phyloP scores from a whole-genome alignment of 2,113 vertebrate species.

The Tachycineta bicolor region DNA sequence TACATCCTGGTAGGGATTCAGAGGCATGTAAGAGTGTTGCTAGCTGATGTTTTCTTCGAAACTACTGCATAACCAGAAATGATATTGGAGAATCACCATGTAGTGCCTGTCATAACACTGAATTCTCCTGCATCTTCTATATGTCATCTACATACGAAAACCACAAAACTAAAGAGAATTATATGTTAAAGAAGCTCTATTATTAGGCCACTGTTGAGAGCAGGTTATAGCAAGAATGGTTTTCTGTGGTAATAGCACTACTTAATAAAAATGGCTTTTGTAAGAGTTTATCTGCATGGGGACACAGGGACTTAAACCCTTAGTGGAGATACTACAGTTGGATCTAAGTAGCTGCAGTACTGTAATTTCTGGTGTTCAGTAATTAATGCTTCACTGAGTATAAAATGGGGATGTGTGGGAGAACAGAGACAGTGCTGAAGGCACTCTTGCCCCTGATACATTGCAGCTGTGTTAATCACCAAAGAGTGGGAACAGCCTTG shows the following conservation, averaged over 20 bases:
- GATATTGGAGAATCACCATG: neutral
- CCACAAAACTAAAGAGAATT: neutral
- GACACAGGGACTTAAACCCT: neutral
- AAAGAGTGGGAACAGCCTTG: too few relatives aligned
- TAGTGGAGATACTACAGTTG: neutral
- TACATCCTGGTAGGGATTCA: neutral
- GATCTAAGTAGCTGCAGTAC: neutral
- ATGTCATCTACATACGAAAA: neutral
- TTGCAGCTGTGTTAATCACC: too few relatives aligned
- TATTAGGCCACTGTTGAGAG: neutral
- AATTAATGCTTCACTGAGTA: neutral
- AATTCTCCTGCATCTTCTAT: neutral
- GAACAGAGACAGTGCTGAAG: too few relatives aligned
- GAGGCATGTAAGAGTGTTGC: neutral
- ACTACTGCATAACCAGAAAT: neutral
- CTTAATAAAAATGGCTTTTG: neutral
- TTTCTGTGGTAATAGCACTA: neutral
- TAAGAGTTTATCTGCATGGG: neutral
- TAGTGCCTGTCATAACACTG: neutral
- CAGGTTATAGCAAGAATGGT: neutral
- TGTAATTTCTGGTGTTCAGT: neutral
- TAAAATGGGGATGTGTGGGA: neutral
- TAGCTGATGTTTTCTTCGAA: neutral
- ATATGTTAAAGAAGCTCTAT: neutral
- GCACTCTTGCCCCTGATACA: too few relatives aligned